These are phyloP conservation scores for Diorhabda sublineata DNA, from an alignment of 1,140 invertebrate genomes.

Conservation along the genomic window DNA sequence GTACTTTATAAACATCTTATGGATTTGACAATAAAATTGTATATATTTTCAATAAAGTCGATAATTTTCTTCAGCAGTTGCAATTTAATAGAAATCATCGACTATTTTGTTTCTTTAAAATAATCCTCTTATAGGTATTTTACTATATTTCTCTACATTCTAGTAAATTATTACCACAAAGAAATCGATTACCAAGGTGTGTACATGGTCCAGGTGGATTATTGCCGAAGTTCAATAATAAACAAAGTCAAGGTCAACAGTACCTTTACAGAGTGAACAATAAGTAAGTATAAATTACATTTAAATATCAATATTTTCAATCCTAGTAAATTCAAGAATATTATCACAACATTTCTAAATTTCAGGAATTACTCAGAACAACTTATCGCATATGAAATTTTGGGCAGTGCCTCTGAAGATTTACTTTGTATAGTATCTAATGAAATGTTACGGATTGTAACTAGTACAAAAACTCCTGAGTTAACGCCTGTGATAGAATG, in stretches of 20 bases:
- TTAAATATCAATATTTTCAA: not conserved
- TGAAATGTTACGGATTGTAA: slow-evolving; percentile 74
- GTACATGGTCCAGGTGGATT: slow-evolving; percentile 79
- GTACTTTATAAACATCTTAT: too few species aligned
- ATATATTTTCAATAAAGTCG: too few species aligned
- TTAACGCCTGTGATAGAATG: slow-evolving; percentile 62
- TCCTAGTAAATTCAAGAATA: too few species aligned
- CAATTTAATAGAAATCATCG: not conserved
- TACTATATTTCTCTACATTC: slow-evolving; percentile 46
- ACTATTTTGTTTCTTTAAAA: too few species aligned
- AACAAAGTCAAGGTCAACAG: slow-evolving; percentile 78
- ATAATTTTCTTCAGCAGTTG: not conserved
- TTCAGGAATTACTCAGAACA: slow-evolving; percentile 68
- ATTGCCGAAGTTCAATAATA: slow-evolving; percentile 71
- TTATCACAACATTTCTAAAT: not conserved
- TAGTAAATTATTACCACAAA: slow-evolving; percentile 62
- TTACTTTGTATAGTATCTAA: slow-evolving; percentile 72
- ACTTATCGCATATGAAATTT: slow-evolving; percentile 77
- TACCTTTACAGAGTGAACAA: slow-evolving; percentile 78
- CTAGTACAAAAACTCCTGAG: slow-evolving; percentile 48
- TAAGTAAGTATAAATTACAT: slow-evolving; percentile 34
- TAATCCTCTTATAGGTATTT: not conserved
- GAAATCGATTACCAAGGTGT: slow-evolving; percentile 70
- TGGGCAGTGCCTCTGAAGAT: slow-evolving; percentile 67
- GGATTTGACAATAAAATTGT: too few species aligned